These are phyloP conservation scores for Carduelis carduelis DNA, from an alignment of 2,797 vertebrate genomes.

Conservation along the genomic window DNA sequence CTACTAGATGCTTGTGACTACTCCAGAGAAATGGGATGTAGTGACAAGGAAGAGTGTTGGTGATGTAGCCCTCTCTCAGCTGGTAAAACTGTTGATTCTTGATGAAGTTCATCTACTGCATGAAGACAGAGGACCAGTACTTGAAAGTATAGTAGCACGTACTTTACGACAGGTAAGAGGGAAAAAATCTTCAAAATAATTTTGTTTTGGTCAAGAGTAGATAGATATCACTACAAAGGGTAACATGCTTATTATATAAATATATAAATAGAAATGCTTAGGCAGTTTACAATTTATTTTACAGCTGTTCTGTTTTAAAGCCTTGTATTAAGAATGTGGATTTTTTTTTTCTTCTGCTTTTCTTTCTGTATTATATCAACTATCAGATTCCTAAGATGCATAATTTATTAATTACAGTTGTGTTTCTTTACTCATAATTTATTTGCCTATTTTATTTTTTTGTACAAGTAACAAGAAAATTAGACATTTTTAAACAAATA, in stretches of 20 bases:
- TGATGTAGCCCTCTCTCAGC: conserved; percentile 92
- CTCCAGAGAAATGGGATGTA: conserved; percentile 99
- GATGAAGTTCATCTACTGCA: conserved; percentile 98
- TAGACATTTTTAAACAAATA: background rate
- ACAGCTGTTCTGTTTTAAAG: background rate
- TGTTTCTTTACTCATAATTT: background rate
- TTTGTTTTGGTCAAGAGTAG: background rate
- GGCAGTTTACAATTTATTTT: background rate
- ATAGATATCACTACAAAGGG: background rate
- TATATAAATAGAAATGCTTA: background rate
- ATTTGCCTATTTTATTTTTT: background rate
- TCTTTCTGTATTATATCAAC: background rate
- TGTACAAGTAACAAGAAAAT: background rate
- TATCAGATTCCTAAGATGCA: background rate
- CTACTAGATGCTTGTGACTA: conserved; percentile 94
- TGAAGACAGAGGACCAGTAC: conserved; percentile 94
- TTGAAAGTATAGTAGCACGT: conserved; percentile 96
- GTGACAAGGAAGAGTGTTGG: conserved; percentile 98
- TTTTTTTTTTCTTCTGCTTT: background rate
- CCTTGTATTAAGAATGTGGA: background rate
- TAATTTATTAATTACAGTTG: background rate
- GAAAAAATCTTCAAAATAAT: background rate
- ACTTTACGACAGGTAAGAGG: conserved; percentile 90
- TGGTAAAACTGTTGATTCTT: conserved; percentile 93
- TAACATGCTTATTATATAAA: background rate